A percentile compares a stretch with the other conserved stretches of the same genome.
These are phyloP conservation scores for Lepus townsendii DNA, from an alignment of 2,797 vertebrate genomes.

Conservation along the genomic window DNA sequence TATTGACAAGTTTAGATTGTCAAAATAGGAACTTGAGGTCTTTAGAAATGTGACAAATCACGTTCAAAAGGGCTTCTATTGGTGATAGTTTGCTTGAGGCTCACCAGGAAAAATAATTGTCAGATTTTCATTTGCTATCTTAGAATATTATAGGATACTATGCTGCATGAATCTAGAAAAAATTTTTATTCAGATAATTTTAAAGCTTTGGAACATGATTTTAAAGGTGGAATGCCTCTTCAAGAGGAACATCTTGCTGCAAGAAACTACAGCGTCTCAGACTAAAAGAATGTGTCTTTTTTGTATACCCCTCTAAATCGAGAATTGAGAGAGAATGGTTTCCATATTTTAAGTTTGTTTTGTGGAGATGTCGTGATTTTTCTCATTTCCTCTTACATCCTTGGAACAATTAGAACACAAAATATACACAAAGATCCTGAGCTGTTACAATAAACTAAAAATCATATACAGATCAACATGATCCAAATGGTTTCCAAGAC, in stretches of 20 bases:
- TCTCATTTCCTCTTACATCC: not conserved
- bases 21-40: conserved; percentile 60
- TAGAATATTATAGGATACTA: conserved; percentile 45
- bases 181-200: conserved; percentile 51
- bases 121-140: conserved; percentile 59
- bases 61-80: conserved; percentile 41
- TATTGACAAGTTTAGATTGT: conserved; percentile 52
- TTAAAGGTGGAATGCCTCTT: conserved; percentile 47
- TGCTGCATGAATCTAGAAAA: conserved; percentile 23
- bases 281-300: conserved; percentile 35
- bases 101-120: conserved; percentile 55
- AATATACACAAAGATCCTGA: conserved; percentile 74
- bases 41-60: conserved; percentile 62
- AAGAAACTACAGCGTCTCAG: conserved; percentile 52
- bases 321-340: conserved; percentile 57
- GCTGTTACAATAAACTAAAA: conserved; percentile 73
- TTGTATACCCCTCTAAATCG: conserved; percentile 50
- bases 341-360: conserved; percentile 48
- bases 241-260: conserved; percentile 21
- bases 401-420: conserved; percentile 67
- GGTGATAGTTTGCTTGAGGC: conserved; percentile 57
- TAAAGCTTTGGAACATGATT: conserved; percentile 41
- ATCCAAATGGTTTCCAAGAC: conserved; percentile 84
- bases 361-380: not conserved
- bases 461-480: conserved; percentile 86